A percentile compares a stretch with the other conserved stretches of the same genome.
These are phyloP conservation scores for Polyergus mexicanus DNA, from an alignment of 1,140 invertebrate species.

Conservation along the genomic window DNA sequence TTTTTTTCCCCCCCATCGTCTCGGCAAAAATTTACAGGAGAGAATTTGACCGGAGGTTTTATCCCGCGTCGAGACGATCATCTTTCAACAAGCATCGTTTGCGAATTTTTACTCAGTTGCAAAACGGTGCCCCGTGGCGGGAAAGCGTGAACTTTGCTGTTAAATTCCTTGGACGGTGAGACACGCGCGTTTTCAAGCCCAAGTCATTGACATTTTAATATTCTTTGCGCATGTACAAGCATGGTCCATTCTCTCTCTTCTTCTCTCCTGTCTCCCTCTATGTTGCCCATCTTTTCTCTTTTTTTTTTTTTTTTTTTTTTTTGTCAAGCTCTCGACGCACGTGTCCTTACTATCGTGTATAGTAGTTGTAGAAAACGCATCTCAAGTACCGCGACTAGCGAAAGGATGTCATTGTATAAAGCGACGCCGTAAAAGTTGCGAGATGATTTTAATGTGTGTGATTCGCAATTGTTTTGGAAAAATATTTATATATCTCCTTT, in stretches of 20 bases:
- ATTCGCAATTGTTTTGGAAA: slow-evolving; percentile 4
- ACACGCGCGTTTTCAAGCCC: slow-evolving; percentile 34
- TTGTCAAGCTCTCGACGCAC: slow-evolving; percentile 31
- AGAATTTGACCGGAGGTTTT: slow-evolving; percentile 2
- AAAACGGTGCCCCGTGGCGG: slow-evolving; percentile 31
- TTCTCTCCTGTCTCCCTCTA: background rate
- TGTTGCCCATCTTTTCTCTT: slow-evolving; percentile 16
- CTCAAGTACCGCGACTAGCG: slow-evolving; percentile 44
- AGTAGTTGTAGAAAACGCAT: slow-evolving; percentile 51
- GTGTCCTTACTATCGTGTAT: slow-evolving; percentile 41
- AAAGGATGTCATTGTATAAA: slow-evolving; percentile 54
- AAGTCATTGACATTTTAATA: slow-evolving; percentile 63
- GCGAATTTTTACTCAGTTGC: slow-evolving; percentile 29
- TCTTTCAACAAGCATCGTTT: background rate
- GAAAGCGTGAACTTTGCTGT: slow-evolving; percentile 54
- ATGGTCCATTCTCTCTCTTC: slow-evolving; percentile 50
- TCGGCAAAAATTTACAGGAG: slow-evolving; percentile 5
- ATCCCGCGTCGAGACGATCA: slow-evolving; percentile 7
- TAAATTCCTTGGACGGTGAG: slow-evolving; percentile 43
- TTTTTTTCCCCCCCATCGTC: no score
- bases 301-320: slow-evolving; percentile 71
- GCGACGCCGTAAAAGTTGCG: background rate
- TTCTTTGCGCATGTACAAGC: slow-evolving; percentile 54
- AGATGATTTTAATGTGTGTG: background rate
- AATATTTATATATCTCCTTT: background rate